These are phyloP conservation scores for Hirundichthys speculiger DNA, from an alignment of 2,113 vertebrate genomes.

Conservation along the genomic window DNA sequence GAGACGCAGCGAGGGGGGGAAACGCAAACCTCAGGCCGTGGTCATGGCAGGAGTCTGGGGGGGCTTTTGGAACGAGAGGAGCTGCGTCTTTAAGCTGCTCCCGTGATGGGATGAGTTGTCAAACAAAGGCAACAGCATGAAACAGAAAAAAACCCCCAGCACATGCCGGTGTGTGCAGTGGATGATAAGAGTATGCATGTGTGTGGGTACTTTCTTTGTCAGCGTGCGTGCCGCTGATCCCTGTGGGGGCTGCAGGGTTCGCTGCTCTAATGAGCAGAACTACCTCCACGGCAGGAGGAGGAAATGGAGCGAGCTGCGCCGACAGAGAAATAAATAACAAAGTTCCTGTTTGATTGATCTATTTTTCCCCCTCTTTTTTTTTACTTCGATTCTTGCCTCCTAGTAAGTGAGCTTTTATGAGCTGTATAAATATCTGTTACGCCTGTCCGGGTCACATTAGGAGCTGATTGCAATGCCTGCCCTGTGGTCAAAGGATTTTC, in stretches of 20 bases:
- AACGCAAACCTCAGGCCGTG: slow-evolving; percentile 47
- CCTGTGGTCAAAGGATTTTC: no score
- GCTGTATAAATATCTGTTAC: neutral
- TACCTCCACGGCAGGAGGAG: slow-evolving; percentile 59
- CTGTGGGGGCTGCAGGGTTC: slow-evolving; percentile 64
- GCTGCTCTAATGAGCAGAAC: slow-evolving; percentile 76
- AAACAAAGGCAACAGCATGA: slow-evolving; percentile 61
- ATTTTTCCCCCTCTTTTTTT: slow-evolving; percentile 32
- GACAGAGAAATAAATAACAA: slow-evolving; percentile 56
- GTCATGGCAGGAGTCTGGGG: slow-evolving; percentile 28
- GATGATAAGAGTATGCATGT: slow-evolving; percentile 40
- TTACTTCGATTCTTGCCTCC: neutral
- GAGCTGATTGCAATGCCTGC: no score
- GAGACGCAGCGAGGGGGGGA: slow-evolving; percentile 34
- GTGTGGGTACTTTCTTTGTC: slow-evolving; percentile 40
- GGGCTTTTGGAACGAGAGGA: slow-evolving; percentile 22
- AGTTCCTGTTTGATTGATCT: slow-evolving; percentile 37
- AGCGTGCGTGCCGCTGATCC: slow-evolving; percentile 58
- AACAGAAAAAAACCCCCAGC: neutral
- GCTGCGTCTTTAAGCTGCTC: slow-evolving; percentile 56
- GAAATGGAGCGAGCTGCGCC: slow-evolving; percentile 39
- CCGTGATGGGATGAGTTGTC: slow-evolving; percentile 57
- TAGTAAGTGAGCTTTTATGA: neutral
- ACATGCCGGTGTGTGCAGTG: neutral
- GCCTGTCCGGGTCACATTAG: no score